phyloP scores from a whole-genome alignment of 2,888 invertebrate genomes.

The Luperina nickerlii region DNA sequence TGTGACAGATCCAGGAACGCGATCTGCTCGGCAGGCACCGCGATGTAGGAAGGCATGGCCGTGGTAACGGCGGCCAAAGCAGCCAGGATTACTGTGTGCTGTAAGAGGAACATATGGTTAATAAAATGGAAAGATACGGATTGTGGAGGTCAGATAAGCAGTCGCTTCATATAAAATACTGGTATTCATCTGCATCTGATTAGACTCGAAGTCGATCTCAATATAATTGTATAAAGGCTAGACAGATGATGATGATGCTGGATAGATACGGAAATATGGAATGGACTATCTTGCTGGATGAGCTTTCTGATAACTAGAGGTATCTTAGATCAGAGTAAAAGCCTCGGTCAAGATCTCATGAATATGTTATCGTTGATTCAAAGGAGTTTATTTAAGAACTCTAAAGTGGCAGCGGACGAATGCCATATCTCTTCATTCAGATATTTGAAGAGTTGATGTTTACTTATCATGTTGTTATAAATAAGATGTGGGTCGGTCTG shows the following conservation, averaged over 20 bases:
- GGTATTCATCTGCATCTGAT: neutral
- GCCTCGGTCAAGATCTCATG: neutral
- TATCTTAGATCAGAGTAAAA: neutral
- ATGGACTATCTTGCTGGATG: neutral
- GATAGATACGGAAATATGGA: neutral
- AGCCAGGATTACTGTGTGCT: conserved; percentile 79
- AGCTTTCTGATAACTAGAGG: neutral
- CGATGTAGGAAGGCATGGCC: conserved; percentile 91
- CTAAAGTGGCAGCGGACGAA: conserved; percentile 2
- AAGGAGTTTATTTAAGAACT: conserved; percentile 16
- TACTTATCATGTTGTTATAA: conserved; percentile 37
- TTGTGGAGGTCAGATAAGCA: neutral
- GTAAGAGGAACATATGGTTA: conserved; percentile 62
- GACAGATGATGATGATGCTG: neutral
- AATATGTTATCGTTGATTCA: neutral
- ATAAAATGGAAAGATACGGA: neutral
- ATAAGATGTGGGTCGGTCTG: conserved; percentile 57
- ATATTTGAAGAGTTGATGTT: conserved; percentile 20
- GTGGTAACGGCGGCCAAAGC: conserved; percentile 75
- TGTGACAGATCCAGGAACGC: conserved; percentile 90
- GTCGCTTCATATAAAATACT: neutral
- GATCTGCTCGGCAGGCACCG: conserved; percentile 91
- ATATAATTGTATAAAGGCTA: neutral
- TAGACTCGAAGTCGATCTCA: neutral
- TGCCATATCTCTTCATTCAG: conserved; percentile 13